Base-by-base conservation (phyloP, 2,888 invertebrate species). In the Prenolepis imparis region DNA sequence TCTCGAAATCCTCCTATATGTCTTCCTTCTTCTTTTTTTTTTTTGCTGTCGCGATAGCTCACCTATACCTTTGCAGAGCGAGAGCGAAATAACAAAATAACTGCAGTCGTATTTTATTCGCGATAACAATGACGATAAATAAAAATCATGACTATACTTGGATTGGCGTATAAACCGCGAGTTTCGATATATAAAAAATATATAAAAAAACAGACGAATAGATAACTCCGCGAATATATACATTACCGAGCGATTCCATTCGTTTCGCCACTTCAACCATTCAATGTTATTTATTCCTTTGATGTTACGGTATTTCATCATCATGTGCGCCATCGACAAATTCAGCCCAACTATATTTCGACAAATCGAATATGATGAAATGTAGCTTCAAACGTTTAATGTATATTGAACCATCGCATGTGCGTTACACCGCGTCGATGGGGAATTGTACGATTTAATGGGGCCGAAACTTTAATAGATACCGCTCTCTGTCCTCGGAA, bases 321-420 rank as follows among this genome's bases (percentile, higher is more conserved):
- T 21, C 70, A 32, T 32, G 41, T 39, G 36, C 32, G n/a, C 59
- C 44, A 61, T 74, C 44, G 63, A n/a, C 28, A 39, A 75, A 61
- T 81, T 52, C 61, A 24, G 11, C 70, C 59, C 52, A 11, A 57
- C 41, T 24, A 36, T 39, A 75, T 63, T 61, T 55, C 52, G 77
- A 41, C 81, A 77, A 63, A 55, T 73, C 52, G 64, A 77, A 82
- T 64, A 39, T 78, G 81, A 85, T 82, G 84, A 84, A 64, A 70
- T 63, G 77, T 84, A 81, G 61, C 84, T 88, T 83, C 81, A 70
- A 72, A 84, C 90, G 86, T 84, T 86, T 72, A 88, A 88, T 85
- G 52, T n/a, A 85, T 77, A 81, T 88, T 82, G 90, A 86, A 86
- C 72, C 77, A 83, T 82, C 81, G 66, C 68, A 44, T 28, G 28